phyloP scores from a whole-genome alignment of 2,888 invertebrate species.

The Zhuqinia jingwanae region DNA sequence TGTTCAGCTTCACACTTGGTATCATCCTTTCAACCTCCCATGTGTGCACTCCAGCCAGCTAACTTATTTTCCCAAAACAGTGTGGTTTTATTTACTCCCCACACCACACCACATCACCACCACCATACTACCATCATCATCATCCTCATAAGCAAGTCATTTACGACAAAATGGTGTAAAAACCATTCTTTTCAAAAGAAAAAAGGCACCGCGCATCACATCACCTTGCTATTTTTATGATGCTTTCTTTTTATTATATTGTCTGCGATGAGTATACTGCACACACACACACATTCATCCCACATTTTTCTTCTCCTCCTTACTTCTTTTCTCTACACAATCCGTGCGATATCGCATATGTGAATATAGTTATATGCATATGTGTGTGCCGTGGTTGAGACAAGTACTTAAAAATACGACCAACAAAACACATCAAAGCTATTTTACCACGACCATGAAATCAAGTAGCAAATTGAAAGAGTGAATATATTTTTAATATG shows the following conservation, averaged over 20 bases:
- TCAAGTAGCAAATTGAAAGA: constrained; percentile 61
- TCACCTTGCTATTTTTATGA: constrained; percentile 11
- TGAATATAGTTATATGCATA: too few species aligned
- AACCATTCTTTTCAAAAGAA: constrained; percentile 62
- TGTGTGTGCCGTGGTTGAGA: background rate
- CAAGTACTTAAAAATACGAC: constrained; percentile 7
- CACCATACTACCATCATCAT: constrained; percentile 8
- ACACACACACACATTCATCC: background rate
- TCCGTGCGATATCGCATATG: constrained; percentile 48
- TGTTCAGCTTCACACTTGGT: constrained; percentile 23
- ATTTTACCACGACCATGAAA: constrained; percentile 36
- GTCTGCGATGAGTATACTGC: background rate
- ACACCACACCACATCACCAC: constrained; percentile 29
- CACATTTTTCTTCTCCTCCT: background rate
- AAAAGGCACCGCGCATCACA: constrained; percentile 40
- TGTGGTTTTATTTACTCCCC: constrained; percentile 1
- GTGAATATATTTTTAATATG: constrained; percentile 41
- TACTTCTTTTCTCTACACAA: too few species aligned
- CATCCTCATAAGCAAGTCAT: constrained; percentile 36
- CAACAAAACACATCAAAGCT: constrained; percentile 14
- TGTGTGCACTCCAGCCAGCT: constrained; percentile 4
- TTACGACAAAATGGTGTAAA: constrained; percentile 65
- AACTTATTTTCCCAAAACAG: constrained; percentile 6
- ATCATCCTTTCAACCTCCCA: constrained; percentile 13
- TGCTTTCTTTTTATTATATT: constrained; percentile 51